Percentiles rank a stretch among this genome's conserved stretches.
Conservation (phyloP, 2,113 vertebrate species). For the Cricetomys ansorgei region DNA sequence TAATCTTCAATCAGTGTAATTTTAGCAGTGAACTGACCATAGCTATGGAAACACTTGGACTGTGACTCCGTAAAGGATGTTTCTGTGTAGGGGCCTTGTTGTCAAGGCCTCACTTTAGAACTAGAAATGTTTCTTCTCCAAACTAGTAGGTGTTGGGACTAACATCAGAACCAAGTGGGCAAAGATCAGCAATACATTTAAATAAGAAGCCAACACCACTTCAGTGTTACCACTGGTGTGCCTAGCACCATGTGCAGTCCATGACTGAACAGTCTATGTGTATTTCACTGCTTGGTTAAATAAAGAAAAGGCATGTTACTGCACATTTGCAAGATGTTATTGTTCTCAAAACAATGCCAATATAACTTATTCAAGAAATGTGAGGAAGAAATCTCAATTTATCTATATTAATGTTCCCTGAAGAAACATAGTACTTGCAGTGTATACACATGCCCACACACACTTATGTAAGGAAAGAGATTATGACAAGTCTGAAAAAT, state of each 20-base stretch:
- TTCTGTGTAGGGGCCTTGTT: constrained; percentile 78
- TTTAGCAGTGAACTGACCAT: constrained; percentile 79
- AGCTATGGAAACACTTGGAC: constrained; percentile 83
- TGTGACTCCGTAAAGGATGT: constrained; percentile 75
- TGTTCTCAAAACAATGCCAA: constrained; percentile 25
- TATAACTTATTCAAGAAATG: constrained; percentile 36
- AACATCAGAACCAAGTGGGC: constrained; percentile 62
- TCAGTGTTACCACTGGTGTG: not conserved
- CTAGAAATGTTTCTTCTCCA: constrained; percentile 72
- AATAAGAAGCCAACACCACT: constrained; percentile 5
- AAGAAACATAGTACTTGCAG: not conserved
- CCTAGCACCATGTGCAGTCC: constrained; percentile 7
- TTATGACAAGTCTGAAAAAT: constrained; percentile 1
- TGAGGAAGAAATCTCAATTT: not conserved
- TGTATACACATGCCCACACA: not conserved
- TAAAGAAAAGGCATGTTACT: not conserved
- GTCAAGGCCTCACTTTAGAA: constrained; percentile 75
- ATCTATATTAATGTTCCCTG: not conserved
- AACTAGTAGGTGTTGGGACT: constrained; percentile 78
- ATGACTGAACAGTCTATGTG: not conserved
- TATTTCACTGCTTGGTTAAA: not conserved
- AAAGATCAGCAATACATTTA: constrained; percentile 30
- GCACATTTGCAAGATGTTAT: not conserved
- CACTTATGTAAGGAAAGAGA: not conserved
- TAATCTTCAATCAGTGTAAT: constrained; percentile 77